Evolutionary conservation across 1,140 invertebrate species (phyloP), one percentile per base, ranked within the genome.

Genomic region (Drosophila jambulina): DNA sequence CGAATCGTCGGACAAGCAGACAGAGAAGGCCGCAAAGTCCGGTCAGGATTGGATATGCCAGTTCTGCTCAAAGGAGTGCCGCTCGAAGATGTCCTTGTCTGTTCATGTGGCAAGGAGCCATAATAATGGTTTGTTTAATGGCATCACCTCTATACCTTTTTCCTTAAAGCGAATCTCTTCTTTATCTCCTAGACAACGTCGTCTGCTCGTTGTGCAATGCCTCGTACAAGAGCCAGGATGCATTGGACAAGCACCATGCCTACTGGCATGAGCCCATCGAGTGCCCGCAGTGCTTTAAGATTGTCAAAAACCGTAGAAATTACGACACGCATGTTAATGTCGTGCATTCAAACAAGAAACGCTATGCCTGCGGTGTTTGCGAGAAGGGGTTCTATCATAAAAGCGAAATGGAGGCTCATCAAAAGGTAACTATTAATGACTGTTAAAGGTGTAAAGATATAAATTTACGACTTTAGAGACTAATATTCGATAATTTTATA

Each of bases 51-150:
- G 81, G 65, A 69, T 78, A 8, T 92, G 91, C 19, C 91, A 92
- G 54, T 92, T 92, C 58, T 92, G 91, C 23, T 38, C 70, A 8
- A 92, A 92, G 29, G 32, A 70, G 21, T 92, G 84, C 15, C 68
- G 72, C 10, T 81, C 91, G 0, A 92, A 92, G 60, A 92, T 92
- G 91, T 92, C 91, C 3, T 64, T 92, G 8, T 82, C 91, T 2
- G 84, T 92, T n/a, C 91, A 92, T 69, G 78, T 92, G 32, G 91
- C 91, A 13, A 77, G 91, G 17, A 91, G 86, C 38, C 91, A 92
- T 53, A 92, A 92, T 45, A 91, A 91, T 54, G 86, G 91, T 92
- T 32, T 56, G 74, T 27, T 21, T 1, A 9, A 4, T 1, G 9
- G 2, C 15, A n/a, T 21, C 0, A n/a, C 29, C 9, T 40, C 9